These are phyloP conservation scores for Eleutherodactylus coqui DNA, from an alignment of 2,797 vertebrate species.

Conservation along the genomic window DNA sequence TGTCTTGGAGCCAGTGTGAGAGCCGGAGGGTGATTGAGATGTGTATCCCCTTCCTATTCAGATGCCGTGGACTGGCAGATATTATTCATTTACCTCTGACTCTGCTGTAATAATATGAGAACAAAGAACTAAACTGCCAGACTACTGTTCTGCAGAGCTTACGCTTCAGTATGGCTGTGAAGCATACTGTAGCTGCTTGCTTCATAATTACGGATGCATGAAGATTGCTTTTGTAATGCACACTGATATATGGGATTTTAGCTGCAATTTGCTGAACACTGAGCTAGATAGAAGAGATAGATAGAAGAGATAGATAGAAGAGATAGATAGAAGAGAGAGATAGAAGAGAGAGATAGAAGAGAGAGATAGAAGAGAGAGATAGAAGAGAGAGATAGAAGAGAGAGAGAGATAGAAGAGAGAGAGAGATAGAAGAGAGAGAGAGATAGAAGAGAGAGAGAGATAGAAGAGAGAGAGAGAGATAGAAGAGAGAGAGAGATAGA, in stretches of 20 bases:
- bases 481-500: too few species aligned
- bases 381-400: too few species aligned
- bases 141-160: conserved; percentile 38
- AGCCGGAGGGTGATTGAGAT: conserved; percentile 73
- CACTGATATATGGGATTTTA: too few species aligned
- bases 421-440: too few species aligned
- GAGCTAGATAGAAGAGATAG: background rate
- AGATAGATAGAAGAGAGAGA: too few species aligned
- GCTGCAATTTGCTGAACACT: too few species aligned
- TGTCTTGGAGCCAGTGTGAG: conserved; percentile 66
- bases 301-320: too few species aligned
- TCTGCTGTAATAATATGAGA: conserved; percentile 29
- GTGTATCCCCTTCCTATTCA: conserved; percentile 60
- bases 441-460: too few species aligned
- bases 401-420: too few species aligned
- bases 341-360: too few species aligned
- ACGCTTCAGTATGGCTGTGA: conserved; percentile 25
- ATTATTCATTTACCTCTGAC: conserved; percentile 65
- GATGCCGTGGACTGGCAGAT: conserved; percentile 58
- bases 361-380: too few species aligned
- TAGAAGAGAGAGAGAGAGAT: too few species aligned
- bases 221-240: background rate
- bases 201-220: background rate
- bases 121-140: conserved; percentile 37
- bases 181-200: background rate